A percentile compares a stretch with the other conserved stretches of the same genome.
Evolutionary conservation across 2,888 invertebrate genomes (phyloP).

Genomic region (Euclidia mi): DNA sequence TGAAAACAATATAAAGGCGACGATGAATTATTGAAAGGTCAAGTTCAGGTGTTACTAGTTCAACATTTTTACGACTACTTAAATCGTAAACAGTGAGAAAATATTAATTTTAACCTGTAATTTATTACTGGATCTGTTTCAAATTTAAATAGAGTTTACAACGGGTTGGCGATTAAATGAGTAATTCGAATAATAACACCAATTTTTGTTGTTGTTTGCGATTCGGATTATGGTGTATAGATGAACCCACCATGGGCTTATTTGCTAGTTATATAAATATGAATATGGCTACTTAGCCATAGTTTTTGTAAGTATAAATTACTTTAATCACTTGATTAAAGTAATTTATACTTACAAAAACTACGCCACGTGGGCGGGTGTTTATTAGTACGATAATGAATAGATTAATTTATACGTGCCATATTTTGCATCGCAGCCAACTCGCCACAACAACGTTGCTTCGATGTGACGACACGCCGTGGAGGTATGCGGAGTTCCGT

Average conservation of each 20-base stretch:
- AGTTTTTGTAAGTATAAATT: background rate
- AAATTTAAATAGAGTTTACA: conserved; percentile 31
- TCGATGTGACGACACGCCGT: too few relatives aligned
- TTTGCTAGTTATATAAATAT: too few relatives aligned
- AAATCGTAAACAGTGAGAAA: conserved; percentile 18
- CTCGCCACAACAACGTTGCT: too few relatives aligned
- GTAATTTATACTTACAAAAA: background rate
- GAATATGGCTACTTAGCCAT: background rate
- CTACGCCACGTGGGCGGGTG: too few relatives aligned
- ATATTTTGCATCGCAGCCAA: too few relatives aligned
- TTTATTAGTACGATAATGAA: too few relatives aligned
- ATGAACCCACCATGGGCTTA: conserved; percentile 12
- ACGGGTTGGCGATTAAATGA: conserved; percentile 11
- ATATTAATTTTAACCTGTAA: conserved; percentile 19
- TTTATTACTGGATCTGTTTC: conserved; percentile 15
- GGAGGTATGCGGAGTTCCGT: too few relatives aligned
- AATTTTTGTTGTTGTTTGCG: too few relatives aligned
- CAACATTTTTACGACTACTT: conserved; percentile 32
- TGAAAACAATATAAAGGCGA: conserved; percentile 19
- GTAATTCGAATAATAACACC: conserved; percentile 14
- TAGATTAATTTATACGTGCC: too few relatives aligned
- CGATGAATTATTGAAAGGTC: conserved; percentile 26
- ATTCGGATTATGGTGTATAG: conserved; percentile 37
- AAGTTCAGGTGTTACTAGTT: conserved; percentile 38
- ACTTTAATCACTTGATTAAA: too few relatives aligned